Evolutionary conservation across 1,140 invertebrate genomes (phyloP), one percentile per base, ranked within the genome.

Genomic region (Anastrepha ludens): DNA sequence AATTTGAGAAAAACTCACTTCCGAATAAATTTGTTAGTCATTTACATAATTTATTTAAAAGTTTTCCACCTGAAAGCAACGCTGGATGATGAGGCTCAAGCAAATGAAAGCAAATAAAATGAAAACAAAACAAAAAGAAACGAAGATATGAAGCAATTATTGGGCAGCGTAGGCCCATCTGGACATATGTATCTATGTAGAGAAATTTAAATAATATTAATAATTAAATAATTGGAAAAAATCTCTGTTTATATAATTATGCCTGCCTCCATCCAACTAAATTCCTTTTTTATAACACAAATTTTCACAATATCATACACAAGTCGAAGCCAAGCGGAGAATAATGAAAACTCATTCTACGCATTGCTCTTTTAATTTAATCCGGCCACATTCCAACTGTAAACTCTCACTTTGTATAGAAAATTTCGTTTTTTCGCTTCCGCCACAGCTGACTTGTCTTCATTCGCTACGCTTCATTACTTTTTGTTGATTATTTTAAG

Each of bases 401-500:
- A 13, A 39, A 44, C 39, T 44, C 29, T 55, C 50, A 11, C 50
- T 5, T 70, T 44, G 67, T 4, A 1, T 20, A 11, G 11, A 70
- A 70, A 70, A 15, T 39, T 70, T 70, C 41, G 11, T 70, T 70
- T 39, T 58, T 58, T 17, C 9, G 2, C 15, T 74, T 47, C 15
- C 67, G 67, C 67, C 67, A 44, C 67, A 74, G 15, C 67, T 47
- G 67, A 74, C 41, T 44, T 70, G 41, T 74, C 67, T 74, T 41
- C 67, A 17, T 74, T 74, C 41, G 67, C 39, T 47, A 47, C 7
- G 67, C 67, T 74, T 74, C 67, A 74, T 74, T 44, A 41, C 39
- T n/a, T 44, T 39, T 74, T 44, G 67, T 74, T 74, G 67, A 74
- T 74, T 74, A 47, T 47, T 74, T 74, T 74, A 74, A 74, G 67